Conservation (phyloP, 2,888 invertebrate genomes). For the Julus scanicus region DNA sequence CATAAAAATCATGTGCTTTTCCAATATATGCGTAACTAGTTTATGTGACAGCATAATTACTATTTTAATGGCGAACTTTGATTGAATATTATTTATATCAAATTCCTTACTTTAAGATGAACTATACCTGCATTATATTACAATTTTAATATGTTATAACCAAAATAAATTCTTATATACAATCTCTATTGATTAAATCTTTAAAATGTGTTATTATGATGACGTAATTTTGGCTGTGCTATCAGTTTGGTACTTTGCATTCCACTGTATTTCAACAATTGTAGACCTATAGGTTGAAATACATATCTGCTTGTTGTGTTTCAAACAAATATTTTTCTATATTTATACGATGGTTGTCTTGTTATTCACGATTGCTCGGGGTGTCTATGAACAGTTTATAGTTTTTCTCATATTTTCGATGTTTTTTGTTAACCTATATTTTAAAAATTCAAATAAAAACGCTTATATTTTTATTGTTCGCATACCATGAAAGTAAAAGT, state of each 20-base stretch:
- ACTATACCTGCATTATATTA: too few relatives aligned
- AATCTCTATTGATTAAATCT: too few relatives aligned
- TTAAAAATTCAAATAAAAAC: neutral
- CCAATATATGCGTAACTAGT: neutral
- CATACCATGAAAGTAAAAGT: neutral
- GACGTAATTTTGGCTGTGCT: too few relatives aligned
- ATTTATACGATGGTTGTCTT: neutral
- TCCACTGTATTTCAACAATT: too few relatives aligned
- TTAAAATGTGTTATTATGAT: too few relatives aligned
- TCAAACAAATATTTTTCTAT: neutral
- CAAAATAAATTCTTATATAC: too few relatives aligned
- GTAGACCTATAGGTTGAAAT: too few relatives aligned
- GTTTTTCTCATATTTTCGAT: neutral
- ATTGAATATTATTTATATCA: too few relatives aligned
- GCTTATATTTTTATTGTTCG: neutral
- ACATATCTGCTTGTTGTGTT: too few relatives aligned
- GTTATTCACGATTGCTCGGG: neutral
- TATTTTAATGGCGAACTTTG: neutral
- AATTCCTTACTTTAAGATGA: too few relatives aligned
- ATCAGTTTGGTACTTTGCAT: too few relatives aligned
- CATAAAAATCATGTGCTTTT: neutral
- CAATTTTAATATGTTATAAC: too few relatives aligned
- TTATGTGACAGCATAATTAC: neutral
- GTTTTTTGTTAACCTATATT: neutral
- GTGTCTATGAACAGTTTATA: neutral